Conservation (phyloP, 2,888 invertebrate species). For the Dryadula phaetusa region DNA sequence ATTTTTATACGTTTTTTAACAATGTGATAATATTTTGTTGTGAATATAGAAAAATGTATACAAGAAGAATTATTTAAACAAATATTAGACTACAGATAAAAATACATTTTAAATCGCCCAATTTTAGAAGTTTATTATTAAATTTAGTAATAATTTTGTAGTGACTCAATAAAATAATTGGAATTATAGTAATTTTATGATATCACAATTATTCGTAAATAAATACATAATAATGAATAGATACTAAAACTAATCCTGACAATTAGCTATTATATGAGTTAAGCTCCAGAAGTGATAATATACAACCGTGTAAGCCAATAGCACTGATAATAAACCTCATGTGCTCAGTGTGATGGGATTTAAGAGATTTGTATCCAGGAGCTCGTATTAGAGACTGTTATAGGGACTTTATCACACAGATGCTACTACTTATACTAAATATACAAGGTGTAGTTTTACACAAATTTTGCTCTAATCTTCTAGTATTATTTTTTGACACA, state of each 20-base stretch:
- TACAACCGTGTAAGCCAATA: constrained; percentile 48
- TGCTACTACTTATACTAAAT: constrained; percentile 1
- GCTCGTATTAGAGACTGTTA: constrained; percentile 45
- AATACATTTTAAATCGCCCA: no score
- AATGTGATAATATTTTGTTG: no score
- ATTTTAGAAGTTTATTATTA: no score
- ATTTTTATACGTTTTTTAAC: no score
- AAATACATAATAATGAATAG: constrained; percentile 7
- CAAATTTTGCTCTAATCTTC: no score
- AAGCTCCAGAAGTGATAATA: constrained; percentile 31
- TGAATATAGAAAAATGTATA: no score
- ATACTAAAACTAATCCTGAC: constrained; percentile 28
- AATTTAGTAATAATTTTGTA: no score
- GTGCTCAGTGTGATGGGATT: constrained; percentile 55
- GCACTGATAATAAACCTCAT: constrained; percentile 55
- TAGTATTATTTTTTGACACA: neutral
- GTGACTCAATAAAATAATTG: no score
- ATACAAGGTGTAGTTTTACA: neutral
- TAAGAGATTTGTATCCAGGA: constrained; percentile 53
- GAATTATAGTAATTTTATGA: no score
- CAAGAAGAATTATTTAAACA: no score
- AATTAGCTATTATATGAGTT: constrained; percentile 37
- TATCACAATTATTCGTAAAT: neutral
- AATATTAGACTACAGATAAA: no score
- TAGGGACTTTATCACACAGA: constrained; percentile 43